These are phyloP conservation scores for Aplodontia rufa DNA, from an alignment of 2,113 vertebrate genomes.

Conservation along the genomic window DNA sequence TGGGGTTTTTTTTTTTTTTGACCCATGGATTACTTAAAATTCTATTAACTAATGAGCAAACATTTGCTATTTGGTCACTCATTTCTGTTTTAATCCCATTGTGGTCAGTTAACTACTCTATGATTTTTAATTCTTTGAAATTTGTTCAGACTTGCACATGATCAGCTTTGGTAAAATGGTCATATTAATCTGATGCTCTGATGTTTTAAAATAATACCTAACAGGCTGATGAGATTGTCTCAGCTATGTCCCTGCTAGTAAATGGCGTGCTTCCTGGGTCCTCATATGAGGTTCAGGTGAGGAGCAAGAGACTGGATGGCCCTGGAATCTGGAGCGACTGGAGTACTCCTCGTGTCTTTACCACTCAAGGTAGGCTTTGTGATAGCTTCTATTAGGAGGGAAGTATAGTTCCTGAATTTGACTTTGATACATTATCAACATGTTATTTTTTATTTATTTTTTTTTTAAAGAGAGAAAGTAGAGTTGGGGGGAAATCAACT, in stretches of 20 bases:
- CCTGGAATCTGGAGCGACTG: conserved; percentile 92
- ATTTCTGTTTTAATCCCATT: background rate
- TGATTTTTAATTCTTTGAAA: background rate
- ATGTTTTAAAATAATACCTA: conserved; percentile 42
- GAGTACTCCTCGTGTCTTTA: conserved; percentile 86
- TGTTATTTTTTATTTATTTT: background rate
- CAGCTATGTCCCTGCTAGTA: conserved; percentile 79
- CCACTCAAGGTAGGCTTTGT: conserved; percentile 83
- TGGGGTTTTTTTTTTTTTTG: background rate
- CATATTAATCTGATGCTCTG: background rate
- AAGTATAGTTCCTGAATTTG: background rate
- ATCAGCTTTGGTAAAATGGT: background rate
- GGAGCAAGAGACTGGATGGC: conserved; percentile 78
- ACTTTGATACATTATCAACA: background rate
- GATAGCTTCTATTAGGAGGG: background rate
- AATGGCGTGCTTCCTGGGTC: conserved; percentile 80
- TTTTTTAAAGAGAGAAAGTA: too few relatives aligned
- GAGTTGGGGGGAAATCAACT: too few relatives aligned
- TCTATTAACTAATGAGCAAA: background rate
- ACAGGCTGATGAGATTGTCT: conserved; percentile 82
- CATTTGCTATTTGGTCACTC: background rate
- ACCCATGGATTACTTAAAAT: background rate
- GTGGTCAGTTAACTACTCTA: background rate
- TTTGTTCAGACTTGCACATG: background rate
- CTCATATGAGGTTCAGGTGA: conserved; percentile 86